Evolutionary conservation across 2,797 vertebrate genomes (phyloP), one percentile per base, ranked within the genome.

Genomic region (Rhadinocentrus ornatus): DNA sequence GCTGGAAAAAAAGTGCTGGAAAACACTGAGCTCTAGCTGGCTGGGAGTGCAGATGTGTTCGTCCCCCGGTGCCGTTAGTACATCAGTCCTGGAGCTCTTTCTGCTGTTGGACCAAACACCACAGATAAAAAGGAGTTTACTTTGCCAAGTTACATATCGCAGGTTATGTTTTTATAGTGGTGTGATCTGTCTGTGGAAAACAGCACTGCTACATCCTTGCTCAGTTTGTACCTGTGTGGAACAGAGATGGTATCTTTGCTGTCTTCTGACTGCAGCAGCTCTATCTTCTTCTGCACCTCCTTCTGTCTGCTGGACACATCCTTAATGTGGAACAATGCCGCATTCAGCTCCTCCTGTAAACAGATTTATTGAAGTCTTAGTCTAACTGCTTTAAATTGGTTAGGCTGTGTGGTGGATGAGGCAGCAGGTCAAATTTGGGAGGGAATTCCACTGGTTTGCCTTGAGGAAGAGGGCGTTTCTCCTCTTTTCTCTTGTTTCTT

Each of bases 271-370:
- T 96, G 96, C 77, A 97, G 88, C 64, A 95, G 92, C 50, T 98
- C 96, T 16, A 97, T 93, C 81, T 93, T 95, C 92, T 91, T 95
- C 89, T 97, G 96, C 80, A 96, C 94, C 63, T 98, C 96, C 80
- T 93, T 96, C 84, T 98, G 96, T 83, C 95, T 95, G 89, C 93
- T 89, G 66, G 94, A 96, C 37, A 98, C 94, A 53, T 97, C 96
- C 80, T 95, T 96, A 62, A 98, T 96, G 93, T 97, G 96, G 62
- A 94, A 93, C 91, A 97, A 91, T 0, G 95, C 95, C 71, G 94
- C 94, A 4, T 93, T 96, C 83, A 99, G 91, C 83, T 99, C 97
- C 91, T 98, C 97, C 98, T 99, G 80, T 16, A 62, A 59, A 54
- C 34, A 74, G 32, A 74, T 69, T n/a, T 61, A 1, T 61, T 8